phyloP scores from a whole-genome alignment of 2,797 vertebrate species.

The Poecilia wingei region DNA sequence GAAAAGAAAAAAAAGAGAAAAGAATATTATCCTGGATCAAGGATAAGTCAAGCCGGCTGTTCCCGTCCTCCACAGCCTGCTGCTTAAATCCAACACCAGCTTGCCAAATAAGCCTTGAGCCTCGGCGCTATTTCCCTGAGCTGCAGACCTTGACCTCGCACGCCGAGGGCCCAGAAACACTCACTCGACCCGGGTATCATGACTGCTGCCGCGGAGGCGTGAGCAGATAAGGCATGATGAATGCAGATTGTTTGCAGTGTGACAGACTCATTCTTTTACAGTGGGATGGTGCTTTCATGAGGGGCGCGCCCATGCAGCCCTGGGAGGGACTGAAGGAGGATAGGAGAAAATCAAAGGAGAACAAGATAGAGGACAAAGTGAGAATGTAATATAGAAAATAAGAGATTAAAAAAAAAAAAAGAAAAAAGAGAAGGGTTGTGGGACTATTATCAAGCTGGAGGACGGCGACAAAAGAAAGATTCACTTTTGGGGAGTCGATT shows the following conservation, averaged over 20 bases:
- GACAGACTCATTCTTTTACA: slow-evolving; percentile 82
- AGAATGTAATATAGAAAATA: slow-evolving; percentile 7
- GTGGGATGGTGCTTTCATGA: slow-evolving; percentile 60
- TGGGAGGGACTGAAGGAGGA: slow-evolving; percentile 28
- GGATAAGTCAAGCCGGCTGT: slow-evolving; percentile 58
- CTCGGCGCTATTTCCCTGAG: slow-evolving; percentile 59
- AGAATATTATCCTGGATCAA: slow-evolving; percentile 60
- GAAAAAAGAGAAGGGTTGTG: slow-evolving; percentile 12
- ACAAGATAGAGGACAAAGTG: slow-evolving; percentile 19
- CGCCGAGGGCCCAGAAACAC: slow-evolving; percentile 57
- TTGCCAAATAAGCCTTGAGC: slow-evolving; percentile 70
- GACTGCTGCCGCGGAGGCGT: slow-evolving; percentile 60
- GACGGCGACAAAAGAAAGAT: slow-evolving; percentile 32
- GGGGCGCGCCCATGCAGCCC: slow-evolving; percentile 51
- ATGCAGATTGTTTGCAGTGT: slow-evolving; percentile 82
- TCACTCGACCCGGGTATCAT: slow-evolving; percentile 53
- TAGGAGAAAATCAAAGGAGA: slow-evolving; percentile 2
- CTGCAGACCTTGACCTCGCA: slow-evolving; percentile 73
- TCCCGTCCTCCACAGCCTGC: slow-evolving; percentile 53
- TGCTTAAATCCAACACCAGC: slow-evolving; percentile 68
- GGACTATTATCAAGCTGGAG: slow-evolving; percentile 26
- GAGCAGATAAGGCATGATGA: slow-evolving; percentile 81
- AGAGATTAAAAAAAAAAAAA: neutral
- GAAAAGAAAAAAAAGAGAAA: slow-evolving; percentile 13
- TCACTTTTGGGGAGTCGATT: slow-evolving; percentile 41